Conservation (phyloP, 2,888 invertebrate genomes). For the Zootermopsis nevadensis region DNA sequence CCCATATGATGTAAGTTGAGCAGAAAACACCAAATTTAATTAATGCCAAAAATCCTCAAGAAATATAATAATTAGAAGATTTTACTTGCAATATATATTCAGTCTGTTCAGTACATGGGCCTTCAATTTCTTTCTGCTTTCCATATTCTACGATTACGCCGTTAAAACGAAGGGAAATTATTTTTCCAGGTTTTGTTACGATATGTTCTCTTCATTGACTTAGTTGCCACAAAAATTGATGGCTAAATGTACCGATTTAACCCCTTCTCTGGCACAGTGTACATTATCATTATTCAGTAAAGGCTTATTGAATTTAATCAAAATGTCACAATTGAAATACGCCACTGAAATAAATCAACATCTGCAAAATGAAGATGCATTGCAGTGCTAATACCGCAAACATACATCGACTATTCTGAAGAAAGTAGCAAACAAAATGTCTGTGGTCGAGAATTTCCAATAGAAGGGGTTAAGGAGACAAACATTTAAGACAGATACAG, state of each 20-base stretch:
- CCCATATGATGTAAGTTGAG: not conserved
- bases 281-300: not conserved
- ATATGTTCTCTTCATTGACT: slow-evolving; percentile 15
- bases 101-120: no score
- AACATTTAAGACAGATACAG: slow-evolving; percentile 40
- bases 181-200: not conserved
- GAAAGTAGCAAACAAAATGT: not conserved
- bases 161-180: not conserved
- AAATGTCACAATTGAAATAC: not conserved
- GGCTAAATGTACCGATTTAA: slow-evolving; percentile 19
- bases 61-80: not conserved
- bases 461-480: not conserved
- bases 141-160: not conserved
- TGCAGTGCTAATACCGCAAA: no score
- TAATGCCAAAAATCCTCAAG: not conserved
- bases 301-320: not conserved
- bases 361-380: no score
- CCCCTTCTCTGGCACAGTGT: not conserved
- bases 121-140: no score
- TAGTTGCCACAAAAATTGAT: slow-evolving; percentile 38
- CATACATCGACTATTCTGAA: no score
- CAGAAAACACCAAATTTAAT: not conserved
- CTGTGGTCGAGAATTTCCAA: not conserved
- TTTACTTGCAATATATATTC: not conserved
- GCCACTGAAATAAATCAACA: not conserved